phyloP scores from a whole-genome alignment of 1,140 invertebrate species.

The Aradophagus sp. region DNA sequence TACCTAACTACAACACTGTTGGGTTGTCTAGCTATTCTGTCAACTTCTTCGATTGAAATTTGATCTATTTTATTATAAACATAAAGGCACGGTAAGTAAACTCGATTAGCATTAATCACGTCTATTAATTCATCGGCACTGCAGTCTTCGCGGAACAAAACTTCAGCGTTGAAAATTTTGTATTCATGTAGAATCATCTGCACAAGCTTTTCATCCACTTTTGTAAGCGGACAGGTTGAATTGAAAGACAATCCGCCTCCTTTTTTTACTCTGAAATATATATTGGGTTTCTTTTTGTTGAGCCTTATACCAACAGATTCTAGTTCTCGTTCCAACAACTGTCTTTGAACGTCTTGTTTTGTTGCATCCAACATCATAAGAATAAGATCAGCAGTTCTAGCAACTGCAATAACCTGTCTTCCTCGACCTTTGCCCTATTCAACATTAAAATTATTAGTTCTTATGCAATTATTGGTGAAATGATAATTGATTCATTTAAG shows the following conservation, averaged over 20 bases:
- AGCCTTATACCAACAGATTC: slow-evolving; percentile 97
- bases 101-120: slow-evolving; percentile 97
- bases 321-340: slow-evolving; percentile 93
- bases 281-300: slow-evolving; percentile 96
- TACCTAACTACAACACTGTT: slow-evolving; percentile 96
- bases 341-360: slow-evolving; percentile 95
- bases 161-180: slow-evolving; percentile 99
- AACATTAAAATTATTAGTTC: no score
- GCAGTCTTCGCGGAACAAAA: slow-evolving; percentile 96
- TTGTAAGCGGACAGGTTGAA: slow-evolving; percentile 93
- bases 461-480: no score
- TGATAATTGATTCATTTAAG: no score
- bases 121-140: slow-evolving; percentile 98
- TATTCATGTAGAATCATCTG: slow-evolving; percentile 99
- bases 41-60: slow-evolving; percentile 98
- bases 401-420: slow-evolving; percentile 94
- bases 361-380: slow-evolving; percentile 99
- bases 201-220: slow-evolving; percentile 97
- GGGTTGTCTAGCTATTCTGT: slow-evolving; percentile 91
- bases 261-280: slow-evolving; percentile 99
- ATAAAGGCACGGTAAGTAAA: slow-evolving; percentile 98
- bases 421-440: slow-evolving; percentile 72
- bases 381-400: slow-evolving; percentile 95
- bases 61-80: slow-evolving; percentile 99
- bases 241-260: slow-evolving; percentile 99